These are phyloP conservation scores for Lepidurus couesii DNA, from an alignment of 1,140 invertebrate genomes.

Conservation along the genomic window DNA sequence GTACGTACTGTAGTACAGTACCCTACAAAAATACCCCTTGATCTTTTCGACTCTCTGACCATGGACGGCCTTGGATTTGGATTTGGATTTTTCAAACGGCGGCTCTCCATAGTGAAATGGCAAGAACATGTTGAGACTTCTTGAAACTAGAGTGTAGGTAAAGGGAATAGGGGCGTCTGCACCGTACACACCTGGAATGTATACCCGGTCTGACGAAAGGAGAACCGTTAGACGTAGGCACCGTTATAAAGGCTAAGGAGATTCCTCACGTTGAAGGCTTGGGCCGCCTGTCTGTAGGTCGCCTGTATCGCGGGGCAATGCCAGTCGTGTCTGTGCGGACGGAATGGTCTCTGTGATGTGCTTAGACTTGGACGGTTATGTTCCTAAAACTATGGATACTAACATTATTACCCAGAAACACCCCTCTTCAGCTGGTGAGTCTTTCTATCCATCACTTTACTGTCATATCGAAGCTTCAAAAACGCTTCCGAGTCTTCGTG, in stretches of 20 bases:
- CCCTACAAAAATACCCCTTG: too few relatives aligned
- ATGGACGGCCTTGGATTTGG: too few relatives aligned
- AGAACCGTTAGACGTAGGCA: conserved; percentile 18
- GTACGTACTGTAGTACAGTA: too few relatives aligned
- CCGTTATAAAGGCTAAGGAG: conserved; percentile 9
- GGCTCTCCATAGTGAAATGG: background rate
- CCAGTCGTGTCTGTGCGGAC: conserved; percentile 7
- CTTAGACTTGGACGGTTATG: conserved; percentile 7
- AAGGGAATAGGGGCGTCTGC: conserved; percentile 9
- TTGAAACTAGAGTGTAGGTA: background rate
- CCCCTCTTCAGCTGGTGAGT: background rate
- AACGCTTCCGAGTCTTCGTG: too few relatives aligned
- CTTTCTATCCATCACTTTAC: too few relatives aligned
- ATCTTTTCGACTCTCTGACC: too few relatives aligned
- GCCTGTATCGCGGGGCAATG: background rate
- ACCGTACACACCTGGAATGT: background rate
- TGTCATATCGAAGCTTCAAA: too few relatives aligned
- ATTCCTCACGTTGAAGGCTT: conserved; percentile 18
- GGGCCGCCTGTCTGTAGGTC: conserved; percentile 1
- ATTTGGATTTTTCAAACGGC: too few relatives aligned
- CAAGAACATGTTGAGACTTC: background rate
- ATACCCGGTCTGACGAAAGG: background rate
- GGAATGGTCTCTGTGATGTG: conserved; percentile 8
- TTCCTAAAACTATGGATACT: conserved; percentile 5
- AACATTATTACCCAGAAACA: background rate